Percentiles rank a stretch among this genome's conserved stretches.
Evolutionary conservation across 2,113 vertebrate genomes (phyloP).

Genomic region (Antechinus stuartii): DNA sequence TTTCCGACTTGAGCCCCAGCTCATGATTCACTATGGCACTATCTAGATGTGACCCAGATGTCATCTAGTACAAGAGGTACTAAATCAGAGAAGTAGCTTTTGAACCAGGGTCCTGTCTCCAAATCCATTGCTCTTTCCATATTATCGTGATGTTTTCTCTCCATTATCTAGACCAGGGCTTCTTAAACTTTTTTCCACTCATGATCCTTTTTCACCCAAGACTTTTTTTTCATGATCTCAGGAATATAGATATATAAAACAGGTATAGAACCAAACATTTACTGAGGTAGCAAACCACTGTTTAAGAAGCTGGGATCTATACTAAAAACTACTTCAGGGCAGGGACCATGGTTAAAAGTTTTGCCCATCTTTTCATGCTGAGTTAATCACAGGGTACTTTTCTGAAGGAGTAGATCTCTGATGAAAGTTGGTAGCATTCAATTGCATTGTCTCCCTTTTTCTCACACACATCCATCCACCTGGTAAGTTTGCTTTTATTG

Average conservation of each 20-base stretch:
- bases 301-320: too few species aligned
- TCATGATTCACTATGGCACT: not conserved
- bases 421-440: not conserved
- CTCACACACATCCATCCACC: conserved; percentile 2
- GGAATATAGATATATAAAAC: too few species aligned
- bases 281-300: too few species aligned
- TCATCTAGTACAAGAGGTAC: not conserved
- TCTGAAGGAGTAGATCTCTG: not conserved
- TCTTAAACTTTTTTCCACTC: too few species aligned
- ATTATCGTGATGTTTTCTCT: not conserved
- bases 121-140: not conserved
- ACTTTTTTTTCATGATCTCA: too few species aligned
- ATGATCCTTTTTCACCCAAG: too few species aligned
- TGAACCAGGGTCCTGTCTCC: not conserved
- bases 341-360: not conserved
- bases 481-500: conserved; percentile 65
- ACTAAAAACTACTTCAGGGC: not conserved
- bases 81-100: not conserved
- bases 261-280: too few species aligned
- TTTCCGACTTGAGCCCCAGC: too few species aligned
- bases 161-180: not conserved
- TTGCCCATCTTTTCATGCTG: not conserved
- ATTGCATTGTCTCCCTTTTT: not conserved
- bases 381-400: not conserved
- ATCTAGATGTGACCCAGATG: not conserved